Evolutionary conservation across 2,888 invertebrate genomes (phyloP).

Genomic region (Litoditis marina): DNA sequence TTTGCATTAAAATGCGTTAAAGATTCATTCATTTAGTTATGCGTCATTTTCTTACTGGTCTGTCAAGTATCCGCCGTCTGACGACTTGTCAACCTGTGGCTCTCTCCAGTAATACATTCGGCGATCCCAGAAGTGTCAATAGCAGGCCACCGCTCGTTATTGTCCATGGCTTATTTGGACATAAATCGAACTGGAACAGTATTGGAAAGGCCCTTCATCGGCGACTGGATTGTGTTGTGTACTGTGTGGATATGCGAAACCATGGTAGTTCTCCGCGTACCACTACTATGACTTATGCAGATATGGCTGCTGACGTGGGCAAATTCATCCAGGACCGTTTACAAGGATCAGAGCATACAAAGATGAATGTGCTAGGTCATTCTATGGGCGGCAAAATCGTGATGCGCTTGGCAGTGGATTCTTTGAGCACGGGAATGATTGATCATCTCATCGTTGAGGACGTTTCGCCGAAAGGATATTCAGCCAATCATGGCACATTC

Average conservation of each 20-base stretch:
- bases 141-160: slow-evolving; percentile 72
- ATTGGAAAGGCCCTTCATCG: slow-evolving; percentile 71
- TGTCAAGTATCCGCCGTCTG: no score
- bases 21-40: no score
- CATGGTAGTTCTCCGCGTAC: slow-evolving; percentile 89
- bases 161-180: slow-evolving; percentile 82
- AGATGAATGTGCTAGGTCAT: slow-evolving; percentile 17
- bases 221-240: slow-evolving; percentile 66
- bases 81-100: slow-evolving; percentile 8
- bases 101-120: slow-evolving; percentile 6
- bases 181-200: slow-evolving; percentile 81
- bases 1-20: no score
- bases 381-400: slow-evolving; percentile 59
- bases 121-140: slow-evolving; percentile 10
- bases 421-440: slow-evolving; percentile 11
- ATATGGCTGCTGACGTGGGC: slow-evolving; percentile 75
- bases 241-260: slow-evolving; percentile 84
- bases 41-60: no score
- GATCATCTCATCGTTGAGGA: slow-evolving; percentile 44
- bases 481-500: slow-evolving; percentile 33
- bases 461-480: slow-evolving; percentile 49
- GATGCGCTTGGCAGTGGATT: slow-evolving; percentile 44
- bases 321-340: slow-evolving; percentile 58
- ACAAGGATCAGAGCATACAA: slow-evolving; percentile 15
- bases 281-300: slow-evolving; percentile 72